Conservation (phyloP, 2,888 invertebrate genomes). For the Standfussiana lucernea region DNA sequence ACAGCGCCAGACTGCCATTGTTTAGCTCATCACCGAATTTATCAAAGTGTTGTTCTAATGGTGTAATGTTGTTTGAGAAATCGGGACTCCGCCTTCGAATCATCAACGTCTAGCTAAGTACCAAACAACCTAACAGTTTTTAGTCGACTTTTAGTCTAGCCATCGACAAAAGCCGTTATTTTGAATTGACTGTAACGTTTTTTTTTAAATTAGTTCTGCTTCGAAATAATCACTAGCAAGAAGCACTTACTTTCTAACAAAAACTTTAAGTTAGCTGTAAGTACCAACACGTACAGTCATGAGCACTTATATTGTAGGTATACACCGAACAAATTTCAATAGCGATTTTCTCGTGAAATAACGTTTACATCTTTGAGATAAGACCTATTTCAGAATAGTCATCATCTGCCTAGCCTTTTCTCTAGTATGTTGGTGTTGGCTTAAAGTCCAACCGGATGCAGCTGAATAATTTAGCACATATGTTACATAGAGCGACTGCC, state of each 20-base stretch:
- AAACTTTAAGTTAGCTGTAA: slow-evolving; percentile 18
- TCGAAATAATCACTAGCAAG: slow-evolving; percentile 60
- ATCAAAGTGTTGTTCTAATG: not conserved
- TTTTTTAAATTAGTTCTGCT: slow-evolving; percentile 80
- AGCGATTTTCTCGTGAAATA: not conserved
- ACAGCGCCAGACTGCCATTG: not conserved
- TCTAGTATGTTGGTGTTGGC: too few relatives aligned
- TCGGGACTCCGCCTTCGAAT: not conserved
- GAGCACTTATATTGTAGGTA: not conserved
- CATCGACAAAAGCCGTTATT: slow-evolving; percentile 76
- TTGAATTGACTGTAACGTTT: slow-evolving; percentile 73
- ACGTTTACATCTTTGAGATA: too few relatives aligned
- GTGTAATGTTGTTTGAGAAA: not conserved
- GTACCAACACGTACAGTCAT: not conserved
- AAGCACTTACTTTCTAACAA: slow-evolving; percentile 47
- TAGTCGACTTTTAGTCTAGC: slow-evolving; percentile 28
- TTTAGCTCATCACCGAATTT: not conserved
- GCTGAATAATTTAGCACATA: too few relatives aligned
- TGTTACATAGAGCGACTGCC: too few relatives aligned
- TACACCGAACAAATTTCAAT: not conserved
- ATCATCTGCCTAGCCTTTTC: too few relatives aligned
- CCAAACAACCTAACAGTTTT: slow-evolving; percentile 6
- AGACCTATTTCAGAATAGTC: too few relatives aligned
- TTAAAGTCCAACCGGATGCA: too few relatives aligned
- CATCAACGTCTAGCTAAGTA: not conserved